These are phyloP conservation scores for Nephrotoma appendiculata DNA, from an alignment of 2,888 invertebrate species.

Conservation along the genomic window DNA sequence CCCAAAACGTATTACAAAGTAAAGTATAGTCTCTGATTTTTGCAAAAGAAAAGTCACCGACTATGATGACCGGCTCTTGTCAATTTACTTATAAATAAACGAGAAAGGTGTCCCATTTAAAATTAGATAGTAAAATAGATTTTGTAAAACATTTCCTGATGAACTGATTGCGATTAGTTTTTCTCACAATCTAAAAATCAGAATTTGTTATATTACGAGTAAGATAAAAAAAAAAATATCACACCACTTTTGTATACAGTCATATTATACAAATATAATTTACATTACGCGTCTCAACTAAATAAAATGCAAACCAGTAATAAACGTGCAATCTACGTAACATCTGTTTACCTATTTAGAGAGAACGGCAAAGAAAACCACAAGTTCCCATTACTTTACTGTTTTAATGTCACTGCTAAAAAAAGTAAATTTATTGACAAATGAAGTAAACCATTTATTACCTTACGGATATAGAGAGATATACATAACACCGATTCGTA, in stretches of 20 bases:
- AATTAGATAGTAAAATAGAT: too few species aligned
- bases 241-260: not conserved
- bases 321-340: not conserved
- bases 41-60: too few species aligned
- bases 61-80: too few species aligned
- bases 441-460: not conserved
- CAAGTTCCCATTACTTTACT: not conserved
- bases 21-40: too few species aligned
- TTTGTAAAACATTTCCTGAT: too few species aligned
- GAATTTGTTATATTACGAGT: too few species aligned
- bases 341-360: not conserved
- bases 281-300: not conserved
- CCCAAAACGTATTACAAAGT: too few species aligned
- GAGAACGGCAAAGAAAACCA: not conserved
- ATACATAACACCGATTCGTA: not conserved
- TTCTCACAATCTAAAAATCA: too few species aligned
- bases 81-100: too few species aligned
- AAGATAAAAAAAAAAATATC: not conserved
- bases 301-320: not conserved
- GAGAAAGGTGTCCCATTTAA: too few species aligned
- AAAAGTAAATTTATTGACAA: not conserved
- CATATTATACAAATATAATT: not conserved
- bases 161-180: too few species aligned
- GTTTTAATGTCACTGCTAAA: not conserved
- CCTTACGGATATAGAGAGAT: not conserved